These are phyloP conservation scores for Antedon mediterranea DNA, from an alignment of 53 echinoderm and acorn worm genomes.

Conservation along the genomic window DNA sequence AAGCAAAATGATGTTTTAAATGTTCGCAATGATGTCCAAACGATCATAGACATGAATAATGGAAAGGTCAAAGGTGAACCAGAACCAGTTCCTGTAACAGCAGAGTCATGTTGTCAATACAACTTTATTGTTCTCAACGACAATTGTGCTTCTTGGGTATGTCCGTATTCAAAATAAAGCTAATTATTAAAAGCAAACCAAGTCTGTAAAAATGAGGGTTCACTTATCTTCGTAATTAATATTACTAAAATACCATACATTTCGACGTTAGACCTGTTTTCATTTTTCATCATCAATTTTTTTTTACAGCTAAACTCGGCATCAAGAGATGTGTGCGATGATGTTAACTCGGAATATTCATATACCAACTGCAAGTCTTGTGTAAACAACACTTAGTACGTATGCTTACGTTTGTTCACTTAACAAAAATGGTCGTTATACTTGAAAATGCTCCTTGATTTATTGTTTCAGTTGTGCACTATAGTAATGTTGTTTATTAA, in stretches of 20 bases:
- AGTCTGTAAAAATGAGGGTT: too few relatives aligned
- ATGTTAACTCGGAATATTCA: conserved; percentile 35
- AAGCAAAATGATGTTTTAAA: not conserved
- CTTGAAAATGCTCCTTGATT: too few relatives aligned
- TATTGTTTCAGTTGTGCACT: not conserved
- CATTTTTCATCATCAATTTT: too few relatives aligned
- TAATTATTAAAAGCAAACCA: not conserved
- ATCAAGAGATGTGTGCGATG: conserved; percentile 35
- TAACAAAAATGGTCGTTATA: too few relatives aligned
- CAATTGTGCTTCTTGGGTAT: conserved; percentile 33
- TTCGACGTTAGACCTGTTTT: too few relatives aligned
- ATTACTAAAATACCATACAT: too few relatives aligned
- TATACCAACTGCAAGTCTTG: conserved; percentile 57
- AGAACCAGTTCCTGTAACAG: too few relatives aligned
- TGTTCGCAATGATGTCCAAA: not conserved
- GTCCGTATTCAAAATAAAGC: not conserved
- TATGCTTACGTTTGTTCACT: not conserved
- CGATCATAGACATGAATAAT: conserved; percentile 9
- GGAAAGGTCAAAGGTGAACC: conserved; percentile 28
- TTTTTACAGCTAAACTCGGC: too few relatives aligned
- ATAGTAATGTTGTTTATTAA: too few relatives aligned
- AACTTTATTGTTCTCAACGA: conserved; percentile 55
- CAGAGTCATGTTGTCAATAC: conserved; percentile 59
- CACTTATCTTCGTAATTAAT: too few relatives aligned
- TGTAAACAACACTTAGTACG: conserved; percentile 25